These are phyloP conservation scores for Pitta sordida DNA, from an alignment of 2,113 vertebrate genomes.

Conservation along the genomic window DNA sequence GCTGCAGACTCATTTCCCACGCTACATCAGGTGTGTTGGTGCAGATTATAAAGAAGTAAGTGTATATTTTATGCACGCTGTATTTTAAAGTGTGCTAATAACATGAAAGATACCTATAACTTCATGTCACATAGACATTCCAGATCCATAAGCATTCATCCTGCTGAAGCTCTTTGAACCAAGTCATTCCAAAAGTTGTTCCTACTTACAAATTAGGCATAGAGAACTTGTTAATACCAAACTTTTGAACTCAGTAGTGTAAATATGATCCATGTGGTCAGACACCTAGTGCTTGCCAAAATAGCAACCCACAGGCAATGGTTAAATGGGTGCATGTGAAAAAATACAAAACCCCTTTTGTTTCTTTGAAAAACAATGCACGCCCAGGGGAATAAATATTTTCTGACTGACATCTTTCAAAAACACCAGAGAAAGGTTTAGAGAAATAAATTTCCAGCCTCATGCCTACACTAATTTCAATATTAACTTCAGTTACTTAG, in stretches of 20 bases:
- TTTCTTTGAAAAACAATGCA: neutral
- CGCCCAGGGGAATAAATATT: neutral
- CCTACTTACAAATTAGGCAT: neutral
- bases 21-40: neutral
- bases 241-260: neutral
- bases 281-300: neutral
- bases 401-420: neutral
- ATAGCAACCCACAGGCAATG: neutral
- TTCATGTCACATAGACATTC: neutral
- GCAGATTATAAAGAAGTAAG: neutral
- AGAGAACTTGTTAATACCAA: neutral
- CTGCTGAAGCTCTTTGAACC: neutral
- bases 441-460: neutral
- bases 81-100: neutral
- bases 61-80: neutral
- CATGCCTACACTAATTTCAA: neutral
- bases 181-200: neutral
- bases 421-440: neutral
- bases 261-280: neutral
- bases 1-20: accelerated
- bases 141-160: neutral
- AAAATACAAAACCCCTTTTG: neutral
- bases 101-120: neutral
- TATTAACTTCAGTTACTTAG: neutral
- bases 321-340: neutral